Evolutionary conservation across 2,888 invertebrate species (phyloP), one percentile per base, ranked within the genome.

Genomic region (Apamea anceps): DNA sequence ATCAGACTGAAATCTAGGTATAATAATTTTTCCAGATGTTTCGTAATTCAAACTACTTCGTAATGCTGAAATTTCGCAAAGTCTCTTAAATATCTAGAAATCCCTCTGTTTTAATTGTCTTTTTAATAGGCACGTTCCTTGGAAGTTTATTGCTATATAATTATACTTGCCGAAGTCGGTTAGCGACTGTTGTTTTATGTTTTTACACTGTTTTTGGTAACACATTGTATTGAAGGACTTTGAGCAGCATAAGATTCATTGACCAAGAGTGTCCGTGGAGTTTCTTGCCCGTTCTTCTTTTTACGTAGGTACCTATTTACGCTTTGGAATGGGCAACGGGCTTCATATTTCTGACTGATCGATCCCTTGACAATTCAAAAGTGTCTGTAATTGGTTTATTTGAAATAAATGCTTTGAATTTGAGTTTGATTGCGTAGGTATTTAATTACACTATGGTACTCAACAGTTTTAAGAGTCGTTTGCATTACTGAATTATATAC

Each of bases 111-210:
- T 91, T 90, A 91, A 91, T 91, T 87, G 85, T 79, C 45, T 72
- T 75, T 87, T 90, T 91, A 90, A 90, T 91, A 91, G 90, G 85
- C 78, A 65, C 10, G 82, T 85, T 88, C 84, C 87, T 90, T 90
- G 87, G 81, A 92, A 92, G 89, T 92, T 92, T 90, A 89, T 88
- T 82, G 85, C 77, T 75, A 87, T 89, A 90, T 92, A 89, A 92
- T 91, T 88, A 89, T 88, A 87, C 85, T 88, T 87, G 80, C 77
- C 72, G 67, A 86, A 89, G 85, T 86, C 77, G 78, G 79, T 81
- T 81, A 81, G 87, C 82, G 82, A 85, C 84, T 82, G 88, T 89
- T 91, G 90, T 85, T 89, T 87, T 87, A 86, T 88, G 89, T 86
- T 90, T 88, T 88, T 87, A 84, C 37, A 81, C 68, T 68, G 71